Evolutionary conservation across 1,140 invertebrate species (phyloP).

Genomic region (Aphidius gifuensis): DNA sequence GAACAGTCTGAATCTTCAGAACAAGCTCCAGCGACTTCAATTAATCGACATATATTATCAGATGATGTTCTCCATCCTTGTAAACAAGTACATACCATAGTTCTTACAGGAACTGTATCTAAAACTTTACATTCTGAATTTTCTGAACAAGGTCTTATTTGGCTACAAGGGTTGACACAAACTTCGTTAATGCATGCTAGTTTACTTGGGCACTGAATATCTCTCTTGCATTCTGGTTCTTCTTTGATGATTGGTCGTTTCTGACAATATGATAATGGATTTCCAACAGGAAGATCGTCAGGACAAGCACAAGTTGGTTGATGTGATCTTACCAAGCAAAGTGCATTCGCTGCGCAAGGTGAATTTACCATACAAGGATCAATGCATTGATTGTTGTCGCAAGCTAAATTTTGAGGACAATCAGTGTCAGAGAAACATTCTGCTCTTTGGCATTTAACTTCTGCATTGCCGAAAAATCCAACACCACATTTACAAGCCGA

Average conservation of each 20-base stretch:
- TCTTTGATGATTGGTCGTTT: conserved; percentile 47
- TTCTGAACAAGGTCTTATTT: conserved; percentile 68
- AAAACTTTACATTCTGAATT: conserved; percentile 74
- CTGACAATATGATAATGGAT: conserved; percentile 75
- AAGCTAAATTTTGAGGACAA: conserved; percentile 69
- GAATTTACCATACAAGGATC: conserved; percentile 68
- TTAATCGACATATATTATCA: conserved; percentile 66
- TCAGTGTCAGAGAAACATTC: conserved; percentile 77
- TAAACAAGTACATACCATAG: conserved; percentile 81
- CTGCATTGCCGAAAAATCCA: conserved; percentile 74
- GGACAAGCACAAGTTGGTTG: conserved; percentile 74
- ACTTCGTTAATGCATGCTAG: conserved; percentile 75
- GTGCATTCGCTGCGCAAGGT: conserved; percentile 76
- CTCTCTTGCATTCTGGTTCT: conserved; percentile 72
- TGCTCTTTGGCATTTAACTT: conserved; percentile 71
- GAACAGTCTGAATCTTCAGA: conserved; percentile 74
- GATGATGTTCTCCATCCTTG: conserved; percentile 77
- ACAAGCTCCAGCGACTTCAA: conserved; percentile 62
- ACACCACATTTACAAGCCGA: conserved; percentile 72
- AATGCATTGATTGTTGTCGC: conserved; percentile 68
- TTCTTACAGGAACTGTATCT: conserved; percentile 77
- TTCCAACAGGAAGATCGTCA: conserved; percentile 68
- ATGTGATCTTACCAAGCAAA: conserved; percentile 76
- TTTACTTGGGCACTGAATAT: conserved; percentile 75
- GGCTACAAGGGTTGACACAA: conserved; percentile 75